Base-by-base conservation (phyloP, 2,113 vertebrate genomes). In the Ophthalmolycus amberensis region DNA sequence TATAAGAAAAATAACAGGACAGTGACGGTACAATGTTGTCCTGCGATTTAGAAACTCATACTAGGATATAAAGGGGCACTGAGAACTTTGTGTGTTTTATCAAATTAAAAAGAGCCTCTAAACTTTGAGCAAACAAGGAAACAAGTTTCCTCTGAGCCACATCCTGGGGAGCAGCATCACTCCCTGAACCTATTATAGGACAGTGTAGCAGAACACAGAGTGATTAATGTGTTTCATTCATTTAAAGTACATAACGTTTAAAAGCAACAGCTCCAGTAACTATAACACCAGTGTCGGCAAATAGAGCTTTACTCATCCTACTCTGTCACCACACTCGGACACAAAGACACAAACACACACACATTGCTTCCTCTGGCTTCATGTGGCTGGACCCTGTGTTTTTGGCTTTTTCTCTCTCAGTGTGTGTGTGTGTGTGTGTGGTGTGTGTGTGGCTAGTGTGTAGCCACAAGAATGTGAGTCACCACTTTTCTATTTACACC, bases 401-500 rank as follows among this genome's bases (percentile, higher is more conserved):
- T 94, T 86, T 89, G 85, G 80, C 83, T 90, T 80, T 34, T 22
- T 88, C 50, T 82, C 62, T 83, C 59, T 84, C 46, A n/a, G 37
- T 85, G 60, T 74, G 73, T 88, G 66, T 88, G 81, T 90, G 89
- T 71, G 90, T 58, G 56, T 52, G 66, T 77, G 72, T 88, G 64
- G 62, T 75, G 79, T 88, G 64, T 89, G 82, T 90, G 90, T 73
- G 90, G 83, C 77, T 78, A 64, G 89, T 85, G 85, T 88, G 84
- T 85, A 93, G 90, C 93, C 93, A 93, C 92, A 73, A 89, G 84
- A 89, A 91, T 93, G 85, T 92, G 92, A 94, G 82, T 92, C 90
- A 91, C 87, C 77, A 77, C 70, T 89, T 87, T 91, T 92, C 88
- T 93, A 92, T 94, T 94, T 93, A 91, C 93, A 93, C 93, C 92